These are phyloP conservation scores for Lates calcarifer DNA, from an alignment of 2,113 vertebrate genomes.

Conservation along the genomic window DNA sequence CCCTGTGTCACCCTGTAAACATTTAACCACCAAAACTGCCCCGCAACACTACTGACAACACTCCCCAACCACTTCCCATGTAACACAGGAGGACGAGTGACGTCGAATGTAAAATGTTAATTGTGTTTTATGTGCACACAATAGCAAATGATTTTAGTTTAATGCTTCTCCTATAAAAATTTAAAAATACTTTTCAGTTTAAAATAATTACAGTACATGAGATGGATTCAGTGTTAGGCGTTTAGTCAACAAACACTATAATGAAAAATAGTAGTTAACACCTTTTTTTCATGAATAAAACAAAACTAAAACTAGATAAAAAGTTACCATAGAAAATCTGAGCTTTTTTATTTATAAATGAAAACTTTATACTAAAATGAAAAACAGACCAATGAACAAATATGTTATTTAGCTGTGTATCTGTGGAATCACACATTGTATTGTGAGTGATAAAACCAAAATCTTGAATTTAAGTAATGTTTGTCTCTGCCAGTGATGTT, in stretches of 20 bases:
- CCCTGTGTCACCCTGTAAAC: conserved; percentile 70
- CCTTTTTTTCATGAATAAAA: neutral
- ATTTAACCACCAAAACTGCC: conserved; percentile 59
- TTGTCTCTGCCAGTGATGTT: too few species aligned
- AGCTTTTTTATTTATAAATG: too few species aligned
- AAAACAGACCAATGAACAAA: neutral
- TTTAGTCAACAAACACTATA: too few species aligned
- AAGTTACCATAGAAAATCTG: neutral
- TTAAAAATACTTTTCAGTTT: neutral
- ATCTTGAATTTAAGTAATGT: too few species aligned
- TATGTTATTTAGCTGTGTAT: neutral
- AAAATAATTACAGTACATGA: neutral
- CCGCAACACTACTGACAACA: conserved; percentile 37
- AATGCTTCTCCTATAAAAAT: neutral
- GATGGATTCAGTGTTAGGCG: neutral
- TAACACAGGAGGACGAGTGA: conserved; percentile 6
- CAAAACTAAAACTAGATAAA: neutral
- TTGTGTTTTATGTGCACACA: conserved; percentile 8
- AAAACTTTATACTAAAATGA: neutral
- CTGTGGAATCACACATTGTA: neutral
- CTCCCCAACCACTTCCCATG: neutral
- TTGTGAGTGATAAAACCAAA: too few species aligned
- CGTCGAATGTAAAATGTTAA: neutral
- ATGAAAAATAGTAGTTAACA: too few species aligned
- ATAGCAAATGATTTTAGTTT: neutral